These are phyloP conservation scores for Diprion similis DNA, from an alignment of 1,140 invertebrate species.

Conservation along the genomic window DNA sequence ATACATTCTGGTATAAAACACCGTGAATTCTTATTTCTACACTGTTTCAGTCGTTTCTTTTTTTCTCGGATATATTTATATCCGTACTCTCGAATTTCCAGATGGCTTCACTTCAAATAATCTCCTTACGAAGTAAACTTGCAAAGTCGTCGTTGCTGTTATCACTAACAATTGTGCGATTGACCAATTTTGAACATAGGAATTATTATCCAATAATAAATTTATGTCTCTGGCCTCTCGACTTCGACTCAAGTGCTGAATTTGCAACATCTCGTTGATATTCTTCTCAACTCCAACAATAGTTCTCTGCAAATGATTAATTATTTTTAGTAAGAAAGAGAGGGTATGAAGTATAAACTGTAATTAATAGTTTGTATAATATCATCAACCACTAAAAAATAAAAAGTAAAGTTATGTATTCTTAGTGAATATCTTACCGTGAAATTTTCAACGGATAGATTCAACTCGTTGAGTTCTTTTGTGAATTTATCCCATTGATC, in stretches of 20 bases:
- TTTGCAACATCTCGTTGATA: conserved; percentile 85
- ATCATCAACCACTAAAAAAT: not conserved
- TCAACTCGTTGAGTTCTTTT: conserved; percentile 86
- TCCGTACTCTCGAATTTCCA: conserved; percentile 67
- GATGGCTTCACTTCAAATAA: conserved; percentile 80
- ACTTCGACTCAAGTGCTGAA: conserved; percentile 79
- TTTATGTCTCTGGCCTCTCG: conserved; percentile 83
- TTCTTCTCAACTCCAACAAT: conserved; percentile 81
- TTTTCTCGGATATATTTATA: conserved; percentile 48
- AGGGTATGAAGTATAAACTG: conserved; percentile 16
- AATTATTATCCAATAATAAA: conserved; percentile 82
- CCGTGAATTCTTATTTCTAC: no score
- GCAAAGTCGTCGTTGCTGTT: conserved; percentile 73
- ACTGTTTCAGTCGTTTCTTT: no score
- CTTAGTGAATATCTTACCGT: conserved; percentile 68
- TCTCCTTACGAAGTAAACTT: conserved; percentile 90
- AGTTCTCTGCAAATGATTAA: conserved; percentile 66
- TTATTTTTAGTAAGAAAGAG: conserved; percentile 17
- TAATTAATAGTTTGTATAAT: not conserved
- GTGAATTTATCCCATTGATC: conserved; percentile 94
- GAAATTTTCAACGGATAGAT: conserved; percentile 90
- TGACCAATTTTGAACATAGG: conserved; percentile 87
- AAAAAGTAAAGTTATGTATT: no score
- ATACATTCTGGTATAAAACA: no score
- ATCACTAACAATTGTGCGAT: conserved; percentile 86